Evolutionary conservation across 2,113 vertebrate species (phyloP).

Genomic region (Lagopus muta): DNA sequence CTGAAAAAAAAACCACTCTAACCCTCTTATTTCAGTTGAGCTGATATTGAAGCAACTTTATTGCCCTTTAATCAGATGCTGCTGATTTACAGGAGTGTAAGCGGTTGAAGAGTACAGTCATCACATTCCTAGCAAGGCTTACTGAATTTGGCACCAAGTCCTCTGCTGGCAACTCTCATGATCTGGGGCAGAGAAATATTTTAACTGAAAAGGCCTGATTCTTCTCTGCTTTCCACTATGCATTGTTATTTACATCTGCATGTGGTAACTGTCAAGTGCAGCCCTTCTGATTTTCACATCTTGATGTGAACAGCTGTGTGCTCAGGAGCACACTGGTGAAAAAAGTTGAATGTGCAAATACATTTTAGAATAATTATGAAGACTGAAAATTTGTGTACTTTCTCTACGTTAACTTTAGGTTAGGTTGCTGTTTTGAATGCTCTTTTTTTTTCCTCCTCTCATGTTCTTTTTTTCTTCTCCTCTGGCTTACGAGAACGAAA

Average conservation of each 20-base stretch:
- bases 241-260: not conserved
- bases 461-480: not conserved
- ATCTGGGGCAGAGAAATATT: not conserved
- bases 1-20: not conserved
- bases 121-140: conserved; percentile 36
- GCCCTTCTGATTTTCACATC: not conserved
- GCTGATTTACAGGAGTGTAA: conserved; percentile 55
- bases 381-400: not conserved
- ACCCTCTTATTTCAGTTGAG: not conserved
- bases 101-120: conserved; percentile 31
- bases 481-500: not conserved
- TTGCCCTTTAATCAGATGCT: conserved; percentile 39
- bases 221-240: not conserved
- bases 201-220: conserved; percentile 4
- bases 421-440: not conserved
- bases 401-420: not conserved
- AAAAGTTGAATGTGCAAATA: not conserved
- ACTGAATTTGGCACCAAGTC: conserved; percentile 28
- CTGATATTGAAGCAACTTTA: not conserved
- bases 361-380: not conserved
- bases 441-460: not conserved
- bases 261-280: not conserved
- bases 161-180: not conserved
- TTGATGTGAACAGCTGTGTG: not conserved
- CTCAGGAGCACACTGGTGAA: not conserved